Base-by-base conservation (phyloP, 2,797 vertebrate genomes). In the Perdix hodgsoniae region DNA sequence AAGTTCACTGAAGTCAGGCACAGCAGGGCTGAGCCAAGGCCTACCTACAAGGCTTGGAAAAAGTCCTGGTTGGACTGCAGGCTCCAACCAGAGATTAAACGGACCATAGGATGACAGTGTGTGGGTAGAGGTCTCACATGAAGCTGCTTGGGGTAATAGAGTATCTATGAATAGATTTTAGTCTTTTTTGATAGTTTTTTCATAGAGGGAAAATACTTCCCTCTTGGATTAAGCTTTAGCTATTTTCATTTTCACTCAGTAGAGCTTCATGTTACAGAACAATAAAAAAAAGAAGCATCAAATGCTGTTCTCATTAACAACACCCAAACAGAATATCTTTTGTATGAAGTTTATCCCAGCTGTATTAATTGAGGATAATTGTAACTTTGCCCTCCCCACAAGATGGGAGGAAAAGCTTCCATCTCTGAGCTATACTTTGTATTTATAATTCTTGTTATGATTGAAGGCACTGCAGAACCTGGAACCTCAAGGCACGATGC, bases 291-390 rank as follows among this genome's bases (percentile, higher is more conserved):
- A 66, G 44, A 75, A 39, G 81, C 83, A 73, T 78, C 65, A 80
- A 83, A 33, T 59, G 69, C 73, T 88, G 88, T 27, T 95, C 82
- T 87, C 73, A 56, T 88, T 89, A 63, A 72, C 65, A 90, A 52
- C 78, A 91, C 76, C 94, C 92, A 70, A 95, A 52, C 66, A 83
- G 56, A 63, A 59, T 79, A 87, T 65, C 86, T 59, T 84, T 69
- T 59, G n/a, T 81, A 56, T 59, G 31, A 83, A 88, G 7, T 87
- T 93, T 93, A 85, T 71, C 42, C 70, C 91, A 92, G 49, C 80
- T 90, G 14, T 88, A 18, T 86, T 93, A 96, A 94, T 74, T 91
- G 75, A 95, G 88, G 63, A 89, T 93, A 89, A 95, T 81, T 94
- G 81, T 83, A 85, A 19, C 86, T 91, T 83, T 86, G 78, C 84